Evolutionary conservation across 2,888 invertebrate genomes (phyloP), one percentile per base, ranked within the genome.

Genomic region (Polia nebulosa): DNA sequence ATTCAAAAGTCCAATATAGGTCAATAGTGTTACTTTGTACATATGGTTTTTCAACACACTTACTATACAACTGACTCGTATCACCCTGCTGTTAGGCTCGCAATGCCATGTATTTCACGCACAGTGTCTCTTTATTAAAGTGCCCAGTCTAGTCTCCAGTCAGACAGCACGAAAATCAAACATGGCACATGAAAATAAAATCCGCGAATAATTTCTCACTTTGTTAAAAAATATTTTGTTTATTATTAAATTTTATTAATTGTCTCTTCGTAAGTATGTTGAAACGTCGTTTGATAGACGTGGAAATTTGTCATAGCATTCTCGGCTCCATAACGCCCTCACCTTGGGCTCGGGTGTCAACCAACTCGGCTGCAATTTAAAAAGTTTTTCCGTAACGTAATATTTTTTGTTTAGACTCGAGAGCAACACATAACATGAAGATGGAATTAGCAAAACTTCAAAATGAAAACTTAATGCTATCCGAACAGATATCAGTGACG

Each of bases 341-440:
- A 6, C 13, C 29, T n/a, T n/a, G 7, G 1, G 17, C 25, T 27
- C 9, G 9, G 5, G n/a, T 49, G 9, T n/a, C 3, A 49, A 49
- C 11, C 3, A 49, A 49, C 11, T 29, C 29, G 6, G 20, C 29
- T n/a, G 51, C 51, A n/a, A n/a, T n/a, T n/a, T 6, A 20, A 3
- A 44, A 20, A 32, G 6, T 11, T 29, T 29, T 29, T n/a, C n/a
- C n/a, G n/a, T n/a, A n/a, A n/a, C n/a, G n/a, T n/a, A n/a, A n/a
- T n/a, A n/a, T n/a, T 57, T 56, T 64, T 78, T 62, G 85, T 89
- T 62, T 73, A 95, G 95, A 95, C 80, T 94, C 95, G 1, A 93
- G 87, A 84, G 93, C 94, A 67, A 91, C 93, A n/a, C 95, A 94
- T 82, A 93, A 95, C 72, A 93, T 95, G 87, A 93, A 91, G 87